Base-by-base conservation (phyloP, 2,113 vertebrate genomes). In the Trachemys scripta region DNA sequence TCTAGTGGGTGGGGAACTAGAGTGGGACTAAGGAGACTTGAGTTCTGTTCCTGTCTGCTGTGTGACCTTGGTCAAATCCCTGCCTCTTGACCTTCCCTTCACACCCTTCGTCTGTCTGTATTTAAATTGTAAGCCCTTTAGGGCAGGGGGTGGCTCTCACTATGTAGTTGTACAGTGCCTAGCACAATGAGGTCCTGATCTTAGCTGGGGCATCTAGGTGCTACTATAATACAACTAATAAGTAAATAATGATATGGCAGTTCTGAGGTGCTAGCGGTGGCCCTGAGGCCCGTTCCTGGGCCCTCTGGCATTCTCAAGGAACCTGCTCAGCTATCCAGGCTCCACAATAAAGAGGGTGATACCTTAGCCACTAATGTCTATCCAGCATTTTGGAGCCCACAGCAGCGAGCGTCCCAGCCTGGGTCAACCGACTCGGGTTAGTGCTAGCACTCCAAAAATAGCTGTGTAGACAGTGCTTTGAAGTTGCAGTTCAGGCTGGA, bases 311-410 rank as follows among this genome's bases (percentile, higher is more conserved):
- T 25, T 69, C 65, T 35, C 65, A 19, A 10, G 17, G 17, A 38
- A 38, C 65, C 1, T 0, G 57, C 35, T 88, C 72, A 65, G 91
- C 83, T 0, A 4, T 54, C 62, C 31, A 1, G 17, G 19, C 65
- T 69, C 24, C 12, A 5, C 24, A 45, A 10, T 25, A 35, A 62
- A 62, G 29, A 29, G 59, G 4, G 51, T 51, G 51, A 51, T 51
- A 51, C 16, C 51, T 51, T 51, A 51, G 51, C 51, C 51, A 53
- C 51, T 97, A 92, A 97, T 97, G 96, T 95, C 96, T 94, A 94
- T 85, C 54, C 54, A 56, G 54, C 10, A 5, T 59, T 59, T 29
- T 27, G 57, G 27, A 59, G 57, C 25, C 57, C 93, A 97, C 96
- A 97, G 96, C 90, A 4, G 3, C 29, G 16, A 69, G 65, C 17